Evolutionary conservation across 2,797 vertebrate genomes (phyloP).

Genomic region (Danio jaintianensis): DNA sequence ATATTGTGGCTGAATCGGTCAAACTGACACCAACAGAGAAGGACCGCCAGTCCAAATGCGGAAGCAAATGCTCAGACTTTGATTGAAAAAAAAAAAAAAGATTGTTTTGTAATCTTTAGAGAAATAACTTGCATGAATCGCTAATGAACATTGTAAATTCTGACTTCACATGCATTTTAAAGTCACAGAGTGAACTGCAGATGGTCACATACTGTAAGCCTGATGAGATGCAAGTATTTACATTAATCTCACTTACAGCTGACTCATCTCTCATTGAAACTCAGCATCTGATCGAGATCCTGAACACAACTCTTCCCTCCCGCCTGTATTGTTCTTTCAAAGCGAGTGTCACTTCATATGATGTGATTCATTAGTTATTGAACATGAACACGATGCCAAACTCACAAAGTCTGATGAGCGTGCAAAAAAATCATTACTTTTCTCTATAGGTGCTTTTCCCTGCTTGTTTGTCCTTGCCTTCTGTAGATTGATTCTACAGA

Average conservation of each 20-base stretch:
- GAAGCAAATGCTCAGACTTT: no score
- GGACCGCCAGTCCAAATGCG: no score
- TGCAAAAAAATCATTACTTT: conserved; percentile 45
- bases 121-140: no score
- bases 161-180: background rate
- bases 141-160: no score
- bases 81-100: no score
- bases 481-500: conserved; percentile 52
- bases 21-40: no score
- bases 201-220: background rate
- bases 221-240: conserved; percentile 24
- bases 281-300: background rate
- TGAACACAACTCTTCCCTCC: conserved; percentile 8
- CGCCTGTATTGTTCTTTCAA: conserved; percentile 26
- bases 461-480: conserved; percentile 26
- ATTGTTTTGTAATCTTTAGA: no score
- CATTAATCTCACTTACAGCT: background rate
- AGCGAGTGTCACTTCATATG: conserved; percentile 5
- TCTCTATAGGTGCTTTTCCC: conserved; percentile 49
- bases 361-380: conserved; percentile 51
- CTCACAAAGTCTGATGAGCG: conserved; percentile 21
- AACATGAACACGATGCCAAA: conserved; percentile 11
- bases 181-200: background rate
- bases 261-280: conserved; percentile 4
- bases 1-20: no score